Evolutionary conservation across 2,797 vertebrate species (phyloP), one percentile per base, ranked within the genome.

Genomic region (Enteromius treurensis): DNA sequence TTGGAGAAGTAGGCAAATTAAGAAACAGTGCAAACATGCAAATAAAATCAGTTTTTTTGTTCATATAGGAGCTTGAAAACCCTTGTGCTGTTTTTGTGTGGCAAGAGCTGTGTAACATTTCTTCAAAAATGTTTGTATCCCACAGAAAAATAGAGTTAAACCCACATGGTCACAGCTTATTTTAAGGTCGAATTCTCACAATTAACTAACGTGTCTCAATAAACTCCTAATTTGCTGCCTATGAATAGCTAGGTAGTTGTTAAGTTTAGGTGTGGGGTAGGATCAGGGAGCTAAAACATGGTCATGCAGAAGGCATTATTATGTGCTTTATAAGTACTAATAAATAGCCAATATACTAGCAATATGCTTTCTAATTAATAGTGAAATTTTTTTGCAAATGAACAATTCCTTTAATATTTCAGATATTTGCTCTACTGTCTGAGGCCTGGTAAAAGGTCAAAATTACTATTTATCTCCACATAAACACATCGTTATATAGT

Each of bases 401-500:
- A 45, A 23, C 13, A 10, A 2, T 62, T 26, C 37, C 17, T 29
- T 29, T 58, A 55, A 40, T 55, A 26, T 69, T 80, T 42, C 1
- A 32, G 65, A 13, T 80, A 32, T 62, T 71, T 32, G 26, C 40
- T 71, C 17, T 47, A 5, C 21, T 58, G 37, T 80, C 34, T 71
- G 53, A 60, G 42, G 21, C 45, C 29, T 82, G 32, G n/a, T 47
- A 23, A 40, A 40, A 75, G 9, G 32, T 75, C 45, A 67, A 55
- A 34, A 55, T 42, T 76, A 42, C 32, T 51, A 75, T 67, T 75
- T 21, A 42, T 55, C n/a, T 53, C 47, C 47, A 62, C 76, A 40
- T 47, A 67, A 82, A 75, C 15, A 3, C n/a, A 55, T 10, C 1
- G 17, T 32, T 47, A 77, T 47, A 47, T 8, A 37, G 19, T 77